Evolutionary conservation across 2,797 vertebrate genomes (phyloP), one percentile per base, ranked within the genome.

Genomic region (Sebastes itinus): DNA sequence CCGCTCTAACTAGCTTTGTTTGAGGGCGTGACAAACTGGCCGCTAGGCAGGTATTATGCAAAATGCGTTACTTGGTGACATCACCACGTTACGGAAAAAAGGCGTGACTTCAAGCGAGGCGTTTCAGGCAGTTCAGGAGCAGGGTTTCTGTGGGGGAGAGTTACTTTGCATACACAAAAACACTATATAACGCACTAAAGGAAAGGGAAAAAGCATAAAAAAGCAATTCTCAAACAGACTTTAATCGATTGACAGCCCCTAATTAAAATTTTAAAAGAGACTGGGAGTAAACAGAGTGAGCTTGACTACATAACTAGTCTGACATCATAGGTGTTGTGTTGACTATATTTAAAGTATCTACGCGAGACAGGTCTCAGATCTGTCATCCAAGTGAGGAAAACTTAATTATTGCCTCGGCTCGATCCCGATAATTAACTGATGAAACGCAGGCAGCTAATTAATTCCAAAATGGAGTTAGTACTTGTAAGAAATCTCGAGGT

Each of bases 381-480:
- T 61, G 55, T 74, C 63, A 25, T 64, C 70, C 10, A 42, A 58
- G 54, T 61, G 75, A 79, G 62, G 75, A 81, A 89, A 92, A 88
- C 84, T 75, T 87, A 82, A 91, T 89, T 84, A 92, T 82, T 83
- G 81, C 85, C 68, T 63, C 6, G 76, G 64, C 88, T 78, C 28
- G 49, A 83, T 91, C 78, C 10, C 72, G 77, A 87, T 91, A 90
- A 89, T 93, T 85, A 92, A 81, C 79, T 70, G 86, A 88, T 82
- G 80, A 88, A 67, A 88, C 56, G 64, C 77, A 84, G 87, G 82
- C 80, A 38, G 78, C 84, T 91, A 89, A 90, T 92, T 88, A 88
- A 90, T 89, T 87, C 73, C 55, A 71, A 85, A 85, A 81, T 22
- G 27, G 71, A 80, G 71, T 71, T 86, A 3, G 58, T 35, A 35